phyloP scores from a whole-genome alignment of 1,140 invertebrate species.

The Drosophila carrolli region DNA sequence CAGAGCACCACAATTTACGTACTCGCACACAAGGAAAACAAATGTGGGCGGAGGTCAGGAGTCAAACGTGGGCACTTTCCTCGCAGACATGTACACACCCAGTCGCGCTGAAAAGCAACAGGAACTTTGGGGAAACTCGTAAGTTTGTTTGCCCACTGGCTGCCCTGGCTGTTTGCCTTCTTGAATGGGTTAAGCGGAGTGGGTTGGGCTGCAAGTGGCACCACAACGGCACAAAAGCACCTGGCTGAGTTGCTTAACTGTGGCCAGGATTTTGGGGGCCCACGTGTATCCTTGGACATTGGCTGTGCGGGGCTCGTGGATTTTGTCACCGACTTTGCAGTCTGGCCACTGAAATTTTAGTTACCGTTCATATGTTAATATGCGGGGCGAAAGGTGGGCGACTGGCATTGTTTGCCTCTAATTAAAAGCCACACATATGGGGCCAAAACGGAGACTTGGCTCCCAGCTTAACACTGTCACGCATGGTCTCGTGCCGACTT shows the following conservation, averaged over 20 bases:
- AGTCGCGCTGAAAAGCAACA: conserved; percentile 38
- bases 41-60: conserved; percentile 36
- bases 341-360: conserved; percentile 51
- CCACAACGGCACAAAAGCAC: conserved; percentile 8
- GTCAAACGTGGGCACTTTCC: conserved; percentile 32
- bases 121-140: conserved; percentile 54
- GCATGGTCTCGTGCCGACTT: conserved; percentile 71
- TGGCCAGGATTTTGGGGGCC: conserved; percentile 46
- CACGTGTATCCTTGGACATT: conserved; percentile 29
- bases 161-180: conserved; percentile 46
- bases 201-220: conserved; percentile 21
- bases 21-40: conserved; percentile 28
- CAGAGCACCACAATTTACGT: conserved; percentile 29
- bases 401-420: conserved; percentile 65
- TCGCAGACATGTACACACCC: background rate
- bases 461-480: conserved; percentile 77
- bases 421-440: conserved; percentile 66
- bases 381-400: conserved; percentile 48
- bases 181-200: conserved; percentile 10
- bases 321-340: conserved; percentile 43
- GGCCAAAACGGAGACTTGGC: conserved; percentile 1
- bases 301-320: conserved; percentile 10
- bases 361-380: conserved; percentile 77
- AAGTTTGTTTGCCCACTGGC: conserved; percentile 55
- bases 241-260: conserved; percentile 59